These are phyloP conservation scores for Nemopilema nomurai DNA, from an alignment of 30 jellyfish, hydroid and myxozoan species.

Conservation along the genomic window DNA sequence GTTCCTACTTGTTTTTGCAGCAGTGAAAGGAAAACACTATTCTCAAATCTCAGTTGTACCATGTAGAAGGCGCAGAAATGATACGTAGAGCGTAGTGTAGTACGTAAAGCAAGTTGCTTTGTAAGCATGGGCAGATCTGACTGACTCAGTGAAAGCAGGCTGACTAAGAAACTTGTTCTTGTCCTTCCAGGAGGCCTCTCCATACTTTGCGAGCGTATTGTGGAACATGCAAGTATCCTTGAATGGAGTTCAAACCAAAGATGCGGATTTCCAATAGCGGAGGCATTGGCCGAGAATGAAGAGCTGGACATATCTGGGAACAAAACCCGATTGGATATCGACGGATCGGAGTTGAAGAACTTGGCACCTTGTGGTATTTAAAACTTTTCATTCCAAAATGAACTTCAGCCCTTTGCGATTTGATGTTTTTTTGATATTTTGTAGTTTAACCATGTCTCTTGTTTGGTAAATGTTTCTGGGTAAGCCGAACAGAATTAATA, in stretches of 20 bases:
- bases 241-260: conserved; percentile 26
- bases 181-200: conserved; percentile 39
- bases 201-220: conserved; percentile 24
- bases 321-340: conserved; percentile 5
- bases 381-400: too few species aligned
- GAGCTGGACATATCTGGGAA: conserved; percentile 2
- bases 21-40: too few species aligned
- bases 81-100: background rate
- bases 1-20: too few species aligned
- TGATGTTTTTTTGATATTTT: too few species aligned
- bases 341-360: conserved; percentile 77
- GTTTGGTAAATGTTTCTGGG: too few species aligned
- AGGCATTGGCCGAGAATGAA: conserved; percentile 11
- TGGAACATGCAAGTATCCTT: conserved; percentile 11
- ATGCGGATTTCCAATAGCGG: background rate
- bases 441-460: too few species aligned
- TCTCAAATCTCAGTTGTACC: too few species aligned
- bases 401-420: too few species aligned
- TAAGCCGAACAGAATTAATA: too few species aligned
- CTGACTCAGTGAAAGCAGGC: background rate
- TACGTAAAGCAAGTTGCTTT: background rate
- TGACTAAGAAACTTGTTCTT: background rate
- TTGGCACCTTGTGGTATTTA: conserved; percentile 85
- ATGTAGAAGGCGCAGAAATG: background rate
- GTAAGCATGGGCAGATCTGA: background rate